A percentile compares a stretch with the other conserved stretches of the same genome.
These are phyloP conservation scores for Matsumyia berberina DNA, from an alignment of 2,888 invertebrate species.

Conservation along the genomic window DNA sequence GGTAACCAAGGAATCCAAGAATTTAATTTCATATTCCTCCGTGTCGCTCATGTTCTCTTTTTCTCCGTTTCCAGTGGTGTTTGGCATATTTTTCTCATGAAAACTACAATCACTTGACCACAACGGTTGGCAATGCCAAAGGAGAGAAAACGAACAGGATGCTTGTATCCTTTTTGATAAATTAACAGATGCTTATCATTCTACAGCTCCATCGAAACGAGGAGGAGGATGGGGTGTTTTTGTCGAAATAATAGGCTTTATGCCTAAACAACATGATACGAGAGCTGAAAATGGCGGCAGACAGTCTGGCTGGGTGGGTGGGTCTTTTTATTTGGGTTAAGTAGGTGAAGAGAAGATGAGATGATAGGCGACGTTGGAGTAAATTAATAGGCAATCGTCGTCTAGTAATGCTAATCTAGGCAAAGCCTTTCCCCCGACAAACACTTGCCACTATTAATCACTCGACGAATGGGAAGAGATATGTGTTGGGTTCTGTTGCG, in stretches of 20 bases:
- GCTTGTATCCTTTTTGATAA: constrained; percentile 70
- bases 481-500: background rate
- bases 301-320: constrained; percentile 43
- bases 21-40: constrained; percentile 70
- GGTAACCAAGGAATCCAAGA: constrained; percentile 63
- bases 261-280: constrained; percentile 56
- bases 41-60: background rate
- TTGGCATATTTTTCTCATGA: constrained; percentile 19
- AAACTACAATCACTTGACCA: constrained; percentile 58
- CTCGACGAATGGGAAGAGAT: constrained; percentile 15
- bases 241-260: constrained; percentile 64
- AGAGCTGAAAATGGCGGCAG: constrained; percentile 46
- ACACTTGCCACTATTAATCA: constrained; percentile 63
- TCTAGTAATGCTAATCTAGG: constrained; percentile 43
- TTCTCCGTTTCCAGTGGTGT: no score
- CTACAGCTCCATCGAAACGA: constrained; percentile 30
- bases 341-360: constrained; percentile 66
- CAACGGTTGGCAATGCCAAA: constrained; percentile 16
- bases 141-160: background rate
- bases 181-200: constrained; percentile 73
- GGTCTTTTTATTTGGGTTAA: constrained; percentile 65
- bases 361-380: constrained; percentile 41
- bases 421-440: constrained; percentile 38
- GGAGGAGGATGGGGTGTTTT: constrained; percentile 33
- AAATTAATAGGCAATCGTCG: constrained; percentile 65